A percentile compares a stretch with the other conserved stretches of the same genome.
These are phyloP conservation scores for Caradrina kadenii DNA, from an alignment of 2,888 invertebrate genomes.

Conservation along the genomic window DNA sequence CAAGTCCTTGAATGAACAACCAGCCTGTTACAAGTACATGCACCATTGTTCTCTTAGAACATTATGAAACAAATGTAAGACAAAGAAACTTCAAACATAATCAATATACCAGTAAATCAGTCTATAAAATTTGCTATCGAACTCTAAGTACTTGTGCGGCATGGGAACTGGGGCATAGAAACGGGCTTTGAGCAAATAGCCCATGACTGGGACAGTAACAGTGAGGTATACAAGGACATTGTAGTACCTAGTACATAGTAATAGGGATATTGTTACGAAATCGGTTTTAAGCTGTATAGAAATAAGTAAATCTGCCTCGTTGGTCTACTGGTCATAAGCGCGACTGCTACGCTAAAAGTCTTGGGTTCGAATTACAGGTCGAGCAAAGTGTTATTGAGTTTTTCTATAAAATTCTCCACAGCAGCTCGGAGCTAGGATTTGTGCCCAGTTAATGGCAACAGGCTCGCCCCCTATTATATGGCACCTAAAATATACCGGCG, in stretches of 20 bases:
- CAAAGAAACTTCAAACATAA: conserved; percentile 44
- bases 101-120: conserved; percentile 52
- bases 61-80: conserved; percentile 36
- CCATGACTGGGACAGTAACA: conserved; percentile 42
- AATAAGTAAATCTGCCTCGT: too few relatives aligned
- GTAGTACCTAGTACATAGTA: conserved; percentile 13
- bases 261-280: conserved; percentile 40
- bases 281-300: not conserved
- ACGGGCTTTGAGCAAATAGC: conserved; percentile 57
- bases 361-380: too few relatives aligned
- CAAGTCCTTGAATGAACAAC: conserved; percentile 25
- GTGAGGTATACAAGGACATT: conserved; percentile 58
- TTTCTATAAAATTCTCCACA: too few relatives aligned
- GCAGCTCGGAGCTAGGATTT: too few relatives aligned
- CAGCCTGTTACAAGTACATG: conserved; percentile 36
- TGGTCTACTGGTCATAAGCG: too few relatives aligned
- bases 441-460: too few relatives aligned
- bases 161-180: conserved; percentile 68
- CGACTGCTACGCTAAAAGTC: too few relatives aligned
- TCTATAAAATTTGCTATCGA: conserved; percentile 51
- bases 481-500: too few relatives aligned
- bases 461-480: too few relatives aligned
- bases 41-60: conserved; percentile 49
- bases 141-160: conserved; percentile 37
- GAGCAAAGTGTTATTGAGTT: too few relatives aligned